Base-by-base conservation (phyloP, 2,888 invertebrate genomes). In the Hetaerina titia region DNA sequence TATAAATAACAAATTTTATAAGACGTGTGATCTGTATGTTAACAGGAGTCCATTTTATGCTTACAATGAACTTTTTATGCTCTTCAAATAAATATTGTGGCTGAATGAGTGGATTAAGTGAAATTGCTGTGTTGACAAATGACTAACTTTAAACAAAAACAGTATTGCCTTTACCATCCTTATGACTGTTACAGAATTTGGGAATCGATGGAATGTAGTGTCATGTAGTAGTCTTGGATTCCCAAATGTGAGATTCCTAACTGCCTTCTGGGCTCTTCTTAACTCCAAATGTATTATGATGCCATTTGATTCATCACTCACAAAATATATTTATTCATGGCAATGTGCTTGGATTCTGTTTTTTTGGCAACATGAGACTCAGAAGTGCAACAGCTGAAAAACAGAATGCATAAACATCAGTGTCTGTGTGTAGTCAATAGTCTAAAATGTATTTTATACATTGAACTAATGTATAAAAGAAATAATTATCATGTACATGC, bases 331-430 rank as follows among this genome's bases (percentile, higher is more conserved):
- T 81, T 81, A 2, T 81, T 81, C 81, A 81, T 81, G 31, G 31
- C 7, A 9, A 25, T 11, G 81, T 13, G 31, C n/a, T 81, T n/a
- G n/a, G 2, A 31, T 81, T 81, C 31, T 11, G 81, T 81, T 81
- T 81, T 90, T 63, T 90, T 63, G 90, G 90, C 31, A 90, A 63
- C 63, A 90, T 60, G 17, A 90, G 90, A 57, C 90, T 90, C 31
- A 90, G 90, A 31, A 90, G 19, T 31, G 90, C 90, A 57, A 57
- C 90, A 25, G 90, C 90, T 90, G 90, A 60, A 63, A 63, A 63
- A 17, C 17, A 4, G 25, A 90, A 58, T 17, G 4, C 57, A 90
- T 87, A 31, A 31, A 87, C 31, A n/a, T 9, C 22, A 25, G 6
- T 81, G 13, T 19, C 25, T 11, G 4, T 81, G 22, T 1, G 25